phyloP scores from a whole-genome alignment of 2,797 vertebrate genomes.

The Limnodromus scolopaceus region DNA sequence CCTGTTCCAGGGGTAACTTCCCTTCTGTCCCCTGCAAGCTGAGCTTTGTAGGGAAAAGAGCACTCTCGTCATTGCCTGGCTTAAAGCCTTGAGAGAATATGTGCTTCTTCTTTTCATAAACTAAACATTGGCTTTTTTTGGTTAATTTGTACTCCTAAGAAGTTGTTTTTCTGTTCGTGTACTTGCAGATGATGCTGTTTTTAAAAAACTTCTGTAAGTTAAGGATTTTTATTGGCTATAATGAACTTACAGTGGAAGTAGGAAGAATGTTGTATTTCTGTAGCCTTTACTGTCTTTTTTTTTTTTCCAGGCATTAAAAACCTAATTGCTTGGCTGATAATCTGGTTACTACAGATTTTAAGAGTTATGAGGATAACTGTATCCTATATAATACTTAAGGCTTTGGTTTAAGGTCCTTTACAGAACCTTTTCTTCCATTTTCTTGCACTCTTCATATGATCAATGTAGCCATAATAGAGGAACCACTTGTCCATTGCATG shows the following conservation, averaged over 20 bases:
- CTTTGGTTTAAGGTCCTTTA: neutral
- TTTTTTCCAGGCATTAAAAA: neutral
- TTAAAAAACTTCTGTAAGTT: neutral
- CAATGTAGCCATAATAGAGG: neutral
- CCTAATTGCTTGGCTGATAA: neutral
- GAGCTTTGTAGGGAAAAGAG: neutral
- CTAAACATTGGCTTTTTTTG: neutral
- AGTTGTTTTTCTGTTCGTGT: neutral
- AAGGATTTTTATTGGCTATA: neutral
- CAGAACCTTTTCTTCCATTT: neutral
- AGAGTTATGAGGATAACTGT: neutral
- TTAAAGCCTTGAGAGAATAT: neutral
- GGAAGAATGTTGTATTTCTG: neutral
- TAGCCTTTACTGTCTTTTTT: neutral
- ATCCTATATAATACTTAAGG: neutral
- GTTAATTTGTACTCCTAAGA: neutral
- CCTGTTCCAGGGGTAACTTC: conserved; percentile 15
- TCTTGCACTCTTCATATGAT: neutral
- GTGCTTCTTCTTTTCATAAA: neutral
- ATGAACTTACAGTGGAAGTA: neutral
- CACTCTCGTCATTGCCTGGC: neutral
- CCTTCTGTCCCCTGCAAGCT: neutral
- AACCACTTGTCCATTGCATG: neutral
- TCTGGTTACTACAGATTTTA: neutral
- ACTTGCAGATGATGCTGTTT: neutral